These are phyloP conservation scores for Triplophysa dalaica DNA, from an alignment of 2,113 vertebrate genomes.

Conservation along the genomic window DNA sequence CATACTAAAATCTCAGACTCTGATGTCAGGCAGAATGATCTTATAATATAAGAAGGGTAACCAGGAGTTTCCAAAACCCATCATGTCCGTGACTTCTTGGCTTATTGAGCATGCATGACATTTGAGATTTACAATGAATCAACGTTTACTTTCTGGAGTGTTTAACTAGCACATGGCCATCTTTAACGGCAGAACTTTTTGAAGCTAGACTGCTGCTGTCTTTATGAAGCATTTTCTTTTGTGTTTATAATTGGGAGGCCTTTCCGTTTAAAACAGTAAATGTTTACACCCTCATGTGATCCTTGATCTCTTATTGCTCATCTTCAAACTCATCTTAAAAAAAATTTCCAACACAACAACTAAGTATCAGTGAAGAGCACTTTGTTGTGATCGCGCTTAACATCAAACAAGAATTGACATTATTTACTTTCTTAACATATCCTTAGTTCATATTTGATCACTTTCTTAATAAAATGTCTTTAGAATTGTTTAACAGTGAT, in stretches of 20 bases:
- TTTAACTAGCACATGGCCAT: no score
- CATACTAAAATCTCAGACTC: background rate
- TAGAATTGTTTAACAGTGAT: no score
- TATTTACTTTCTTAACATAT: no score
- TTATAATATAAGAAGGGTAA: background rate
- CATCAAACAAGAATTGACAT: background rate
- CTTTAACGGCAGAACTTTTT: no score
- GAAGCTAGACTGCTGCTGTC: no score
- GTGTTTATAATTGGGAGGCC: no score
- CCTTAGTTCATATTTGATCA: no score
- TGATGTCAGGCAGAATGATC: background rate
- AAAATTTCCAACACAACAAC: slow-evolving; percentile 15
- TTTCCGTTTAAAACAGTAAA: slow-evolving; percentile 14
- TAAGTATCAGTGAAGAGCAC: background rate
- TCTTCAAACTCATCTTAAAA: slow-evolving; percentile 26
- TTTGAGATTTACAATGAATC: background rate
- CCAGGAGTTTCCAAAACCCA: no score
- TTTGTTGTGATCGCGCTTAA: slow-evolving; percentile 21
- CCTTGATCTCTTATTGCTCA: slow-evolving; percentile 22
- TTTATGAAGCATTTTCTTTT: no score
- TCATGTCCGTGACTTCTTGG: no score
- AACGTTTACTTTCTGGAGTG: no score
- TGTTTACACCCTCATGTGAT: slow-evolving; percentile 28
- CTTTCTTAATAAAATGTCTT: no score
- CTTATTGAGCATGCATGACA: background rate